Conservation (phyloP, 2,888 invertebrate genomes). For the Melanotus villosus region DNA sequence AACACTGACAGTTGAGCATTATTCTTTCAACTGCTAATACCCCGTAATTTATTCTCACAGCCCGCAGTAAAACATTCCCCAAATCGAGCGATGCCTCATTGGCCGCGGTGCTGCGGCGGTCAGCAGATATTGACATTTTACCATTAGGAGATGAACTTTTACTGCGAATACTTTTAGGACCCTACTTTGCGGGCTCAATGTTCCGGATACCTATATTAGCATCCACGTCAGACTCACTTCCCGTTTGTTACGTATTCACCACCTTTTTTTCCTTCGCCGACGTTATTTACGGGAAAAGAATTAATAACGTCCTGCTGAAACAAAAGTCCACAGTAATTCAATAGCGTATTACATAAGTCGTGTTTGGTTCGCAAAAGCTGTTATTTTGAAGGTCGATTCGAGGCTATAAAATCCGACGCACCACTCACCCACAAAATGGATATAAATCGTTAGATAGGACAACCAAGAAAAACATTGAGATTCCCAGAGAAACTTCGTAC, state of each 20-base stretch:
- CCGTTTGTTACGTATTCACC: not conserved
- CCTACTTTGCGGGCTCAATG: slow-evolving; percentile 17
- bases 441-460: slow-evolving; percentile 24
- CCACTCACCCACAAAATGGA: slow-evolving; percentile 23
- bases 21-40: slow-evolving; percentile 58
- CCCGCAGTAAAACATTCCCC: slow-evolving; percentile 52
- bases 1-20: slow-evolving; percentile 55
- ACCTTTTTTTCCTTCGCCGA: no score
- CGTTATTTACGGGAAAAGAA: not conserved
- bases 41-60: slow-evolving; percentile 56
- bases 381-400: slow-evolving; percentile 2
- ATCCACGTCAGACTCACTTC: not conserved
- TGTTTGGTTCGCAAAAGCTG: slow-evolving; percentile 21
- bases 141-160: slow-evolving; percentile 45
- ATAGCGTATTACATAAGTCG: slow-evolving; percentile 6
- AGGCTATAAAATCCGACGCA: slow-evolving; percentile 22
- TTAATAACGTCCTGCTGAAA: not conserved
- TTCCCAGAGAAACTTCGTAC: slow-evolving; percentile 17
- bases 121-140: slow-evolving; percentile 49
- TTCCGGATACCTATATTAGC: slow-evolving; percentile 11
- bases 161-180: slow-evolving; percentile 31
- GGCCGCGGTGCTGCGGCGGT: slow-evolving; percentile 49
- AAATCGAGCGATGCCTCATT: slow-evolving; percentile 48
- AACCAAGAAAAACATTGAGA: slow-evolving; percentile 22
- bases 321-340: slow-evolving; percentile 1